Evolutionary conservation across 1,140 invertebrate species (phyloP).

Genomic region (Palaemon carinicauda): DNA sequence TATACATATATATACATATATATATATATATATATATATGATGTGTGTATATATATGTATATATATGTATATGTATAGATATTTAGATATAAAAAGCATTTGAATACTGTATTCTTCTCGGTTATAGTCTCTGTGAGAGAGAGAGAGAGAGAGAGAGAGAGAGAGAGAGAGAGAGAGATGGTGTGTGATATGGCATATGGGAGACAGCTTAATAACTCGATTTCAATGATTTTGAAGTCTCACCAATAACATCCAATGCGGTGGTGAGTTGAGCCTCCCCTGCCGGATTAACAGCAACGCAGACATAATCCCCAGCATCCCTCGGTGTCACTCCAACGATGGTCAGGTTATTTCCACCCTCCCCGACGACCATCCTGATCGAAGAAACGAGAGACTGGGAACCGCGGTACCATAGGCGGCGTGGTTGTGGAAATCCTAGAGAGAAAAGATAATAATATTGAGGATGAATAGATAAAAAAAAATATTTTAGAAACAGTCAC

Average conservation of each 20-base stretch:
- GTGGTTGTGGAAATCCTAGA: conserved; percentile 34
- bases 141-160: too few relatives aligned
- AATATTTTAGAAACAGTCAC: not conserved
- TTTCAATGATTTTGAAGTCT: not conserved
- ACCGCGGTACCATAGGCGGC: conserved; percentile 38
- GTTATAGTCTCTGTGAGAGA: too few relatives aligned
- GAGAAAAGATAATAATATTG: not conserved
- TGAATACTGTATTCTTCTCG: too few relatives aligned
- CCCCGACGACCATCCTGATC: not conserved
- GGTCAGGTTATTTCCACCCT: conserved; percentile 15
- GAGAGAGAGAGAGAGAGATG: too few relatives aligned
- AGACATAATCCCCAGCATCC: conserved; percentile 38
- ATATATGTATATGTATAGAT: too few relatives aligned
- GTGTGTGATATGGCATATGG: not conserved
- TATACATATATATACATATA: not conserved
- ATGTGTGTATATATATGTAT: too few relatives aligned
- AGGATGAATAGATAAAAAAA: too few relatives aligned
- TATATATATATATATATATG: too few relatives aligned
- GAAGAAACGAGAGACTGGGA: conserved; percentile 37
- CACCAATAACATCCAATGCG: conserved; percentile 31
- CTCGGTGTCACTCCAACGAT: conserved; percentile 22
- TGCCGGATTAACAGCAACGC: conserved; percentile 48
- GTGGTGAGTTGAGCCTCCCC: conserved; percentile 47
- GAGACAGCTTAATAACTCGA: not conserved
- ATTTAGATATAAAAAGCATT: not conserved